Percentiles rank a stretch among this genome's conserved stretches.
Conservation (phyloP, 2,888 invertebrate species). For the Trimorus sp. region DNA sequence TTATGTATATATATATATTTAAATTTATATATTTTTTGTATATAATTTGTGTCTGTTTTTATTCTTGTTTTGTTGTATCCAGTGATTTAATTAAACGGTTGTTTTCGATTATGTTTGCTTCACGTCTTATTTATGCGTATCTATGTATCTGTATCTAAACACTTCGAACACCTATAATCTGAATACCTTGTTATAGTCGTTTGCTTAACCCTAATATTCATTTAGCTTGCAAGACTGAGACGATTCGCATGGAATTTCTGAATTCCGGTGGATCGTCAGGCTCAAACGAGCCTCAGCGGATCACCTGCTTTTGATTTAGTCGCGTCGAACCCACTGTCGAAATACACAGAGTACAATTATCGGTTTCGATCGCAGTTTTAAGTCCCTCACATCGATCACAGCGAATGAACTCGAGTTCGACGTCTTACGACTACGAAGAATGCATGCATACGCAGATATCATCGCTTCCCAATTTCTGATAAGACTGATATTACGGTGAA, state of each 20-base stretch:
- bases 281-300: too few relatives aligned
- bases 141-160: conserved; percentile 60
- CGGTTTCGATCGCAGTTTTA: conserved; percentile 16
- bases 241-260: too few relatives aligned
- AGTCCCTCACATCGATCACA: conserved; percentile 31
- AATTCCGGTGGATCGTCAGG: too few relatives aligned
- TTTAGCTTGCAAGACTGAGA: conserved; percentile 4
- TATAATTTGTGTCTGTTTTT: too few relatives aligned
- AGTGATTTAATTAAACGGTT: background rate
- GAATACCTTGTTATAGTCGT: conserved; percentile 49
- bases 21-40: too few relatives aligned
- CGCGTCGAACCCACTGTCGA: conserved; percentile 14
- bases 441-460: conserved; percentile 13
- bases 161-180: conserved; percentile 50
- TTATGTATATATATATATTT: background rate
- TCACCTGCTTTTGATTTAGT: conserved; percentile 44
- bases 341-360: conserved; percentile 26
- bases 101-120: conserved; percentile 43
- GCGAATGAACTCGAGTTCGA: conserved; percentile 11
- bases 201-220: conserved; percentile 23
- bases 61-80: too few relatives aligned
- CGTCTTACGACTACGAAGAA: conserved; percentile 20
- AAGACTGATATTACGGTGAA: conserved; percentile 3
- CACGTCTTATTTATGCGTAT: conserved; percentile 44
- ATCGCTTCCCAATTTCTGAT: background rate